Evolutionary conservation across 2,888 invertebrate species (phyloP).

Genomic region (Endomychus coccineus): DNA sequence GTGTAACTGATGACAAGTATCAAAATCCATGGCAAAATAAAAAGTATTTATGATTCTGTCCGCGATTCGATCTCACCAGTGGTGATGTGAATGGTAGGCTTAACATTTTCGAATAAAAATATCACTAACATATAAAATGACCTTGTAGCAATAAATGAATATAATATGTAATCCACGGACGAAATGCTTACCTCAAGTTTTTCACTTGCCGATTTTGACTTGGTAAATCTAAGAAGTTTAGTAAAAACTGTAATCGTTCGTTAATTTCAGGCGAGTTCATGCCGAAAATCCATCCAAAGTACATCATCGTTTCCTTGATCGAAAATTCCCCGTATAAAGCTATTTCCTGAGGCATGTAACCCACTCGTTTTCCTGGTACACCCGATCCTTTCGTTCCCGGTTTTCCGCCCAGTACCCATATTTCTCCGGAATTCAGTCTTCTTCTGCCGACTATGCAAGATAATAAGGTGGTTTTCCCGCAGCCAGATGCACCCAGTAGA

Average conservation of each 20-base stretch:
- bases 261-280: conserved; percentile 78
- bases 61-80: no score
- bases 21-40: no score
- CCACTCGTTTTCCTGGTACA: conserved; percentile 89
- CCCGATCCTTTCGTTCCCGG: conserved; percentile 86
- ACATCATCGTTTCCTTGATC: conserved; percentile 91
- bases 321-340: conserved; percentile 88
- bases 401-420: conserved; percentile 82
- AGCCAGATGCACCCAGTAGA: conserved; percentile 88
- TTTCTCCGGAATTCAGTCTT: conserved; percentile 77
- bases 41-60: no score
- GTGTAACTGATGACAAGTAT: no score
- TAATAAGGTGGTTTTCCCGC: conserved; percentile 92
- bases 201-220: conserved; percentile 74
- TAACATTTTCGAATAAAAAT: no score
- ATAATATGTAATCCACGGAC: no score
- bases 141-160: no score
- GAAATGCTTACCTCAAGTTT: conserved; percentile 55
- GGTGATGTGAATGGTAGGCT: no score
- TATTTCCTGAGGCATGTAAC: conserved; percentile 94
- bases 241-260: conserved; percentile 74
- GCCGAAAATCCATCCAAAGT: conserved; percentile 93
- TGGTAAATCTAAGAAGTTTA: conserved; percentile 86
- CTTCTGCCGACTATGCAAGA: conserved; percentile 88
- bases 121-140: no score